These are phyloP conservation scores for Esox masquinongy DNA, from an alignment of 2,797 vertebrate species.

Conservation along the genomic window DNA sequence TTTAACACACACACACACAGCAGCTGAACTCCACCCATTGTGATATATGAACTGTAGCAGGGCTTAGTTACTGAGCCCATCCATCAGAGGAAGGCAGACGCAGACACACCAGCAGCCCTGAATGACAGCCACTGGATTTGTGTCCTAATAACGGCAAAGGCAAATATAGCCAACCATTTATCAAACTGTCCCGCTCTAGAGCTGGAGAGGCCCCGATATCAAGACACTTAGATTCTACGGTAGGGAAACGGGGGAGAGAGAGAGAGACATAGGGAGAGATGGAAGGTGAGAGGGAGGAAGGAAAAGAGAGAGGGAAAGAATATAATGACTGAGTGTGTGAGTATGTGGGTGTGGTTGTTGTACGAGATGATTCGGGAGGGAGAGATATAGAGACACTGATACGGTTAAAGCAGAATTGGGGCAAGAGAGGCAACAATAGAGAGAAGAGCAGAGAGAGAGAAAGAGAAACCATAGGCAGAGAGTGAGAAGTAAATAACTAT, in stretches of 20 bases:
- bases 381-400: not conserved
- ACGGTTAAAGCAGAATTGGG: not conserved
- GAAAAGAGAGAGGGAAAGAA: not conserved
- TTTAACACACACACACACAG: slow-evolving; percentile 8
- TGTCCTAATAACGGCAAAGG: slow-evolving; percentile 49
- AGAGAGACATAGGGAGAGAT: not conserved
- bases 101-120: slow-evolving; percentile 21
- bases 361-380: not conserved
- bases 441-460: not conserved
- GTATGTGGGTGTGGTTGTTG: not conserved
- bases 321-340: not conserved
- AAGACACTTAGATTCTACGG: slow-evolving; percentile 8
- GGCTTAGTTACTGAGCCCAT: slow-evolving; percentile 43
- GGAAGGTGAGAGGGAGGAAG: not conserved
- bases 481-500: too few species aligned
- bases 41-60: slow-evolving; percentile 30
- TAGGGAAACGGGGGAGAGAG: not conserved
- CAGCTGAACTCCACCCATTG: slow-evolving; percentile 11
- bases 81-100: slow-evolving; percentile 25
- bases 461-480: not conserved
- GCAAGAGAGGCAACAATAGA: not conserved
- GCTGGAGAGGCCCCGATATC: slow-evolving; percentile 16
- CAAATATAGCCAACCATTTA: slow-evolving; percentile 45
- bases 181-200: slow-evolving; percentile 34
- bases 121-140: slow-evolving; percentile 42